Evolutionary conservation across 1,140 invertebrate species (phyloP), one percentile per base, ranked within the genome.

Genomic region (Drosophila punjabiensis): DNA sequence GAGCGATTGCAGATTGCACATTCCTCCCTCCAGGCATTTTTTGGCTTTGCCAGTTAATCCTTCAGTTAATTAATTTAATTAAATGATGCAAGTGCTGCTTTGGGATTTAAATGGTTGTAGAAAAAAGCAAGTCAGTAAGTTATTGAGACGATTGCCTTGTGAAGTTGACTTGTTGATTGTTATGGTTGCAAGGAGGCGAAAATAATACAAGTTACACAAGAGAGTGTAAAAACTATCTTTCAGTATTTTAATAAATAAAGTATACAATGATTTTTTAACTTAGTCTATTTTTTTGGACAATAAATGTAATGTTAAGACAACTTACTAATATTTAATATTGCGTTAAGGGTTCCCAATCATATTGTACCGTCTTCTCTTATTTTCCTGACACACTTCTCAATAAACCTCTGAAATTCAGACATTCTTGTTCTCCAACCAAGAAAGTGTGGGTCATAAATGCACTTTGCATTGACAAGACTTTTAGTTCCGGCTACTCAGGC

Each of bases 31-130:
- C 50, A 82, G 86, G 68, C 71, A 80, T 67, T 74, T 64, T 90
- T 86, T 63, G 60, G 48, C 68, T 47, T 20, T 43, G 47, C 48
- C 48, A 79, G 81, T 79, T 86, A 86, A 91, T 87, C 76, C 76
- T 82, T 69, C 18, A 89, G 82, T 89, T 91, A 89, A 89, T 89
- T 89, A 89, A 89, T 86, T 86, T 90, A 86, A 89, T 86, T 86
- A 89, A 90, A 90, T 73, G 85, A 55, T 74, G 33, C 63, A 73
- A 89, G 77, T 76, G 79, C 61, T 41, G 43, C 79, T 82, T 82
- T 64, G 71, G 82, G 75, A 90, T 70, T 90, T 71, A 62, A 85
- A 76, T 81, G 73, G 70, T 61, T 32, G 13, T 16, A 47, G 35
- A 20, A 43, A 43, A 35, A 24, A 33, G 50, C 32, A 16, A 16